Conservation (phyloP, 2,797 vertebrate species). For the Lerista edwardsae region DNA sequence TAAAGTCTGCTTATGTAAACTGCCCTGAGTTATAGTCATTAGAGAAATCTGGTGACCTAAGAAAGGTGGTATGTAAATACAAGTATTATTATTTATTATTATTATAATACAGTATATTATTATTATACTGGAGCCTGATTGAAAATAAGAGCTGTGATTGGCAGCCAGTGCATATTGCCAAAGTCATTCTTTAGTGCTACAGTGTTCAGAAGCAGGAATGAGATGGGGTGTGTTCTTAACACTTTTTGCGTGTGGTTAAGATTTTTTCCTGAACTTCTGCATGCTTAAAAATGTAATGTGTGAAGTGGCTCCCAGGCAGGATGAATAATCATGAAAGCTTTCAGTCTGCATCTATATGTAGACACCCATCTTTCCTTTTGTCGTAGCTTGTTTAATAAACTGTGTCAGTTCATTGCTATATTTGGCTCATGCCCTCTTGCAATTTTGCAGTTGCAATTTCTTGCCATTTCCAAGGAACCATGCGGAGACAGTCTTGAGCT, state of each 20-base stretch:
- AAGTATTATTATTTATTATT: too few relatives aligned
- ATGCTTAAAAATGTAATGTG: background rate
- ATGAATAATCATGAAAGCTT: background rate
- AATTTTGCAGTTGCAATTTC: too few relatives aligned
- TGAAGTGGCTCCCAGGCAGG: background rate
- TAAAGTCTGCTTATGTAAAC: too few relatives aligned
- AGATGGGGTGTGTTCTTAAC: background rate
- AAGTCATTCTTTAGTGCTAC: background rate
- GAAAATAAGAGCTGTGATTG: background rate
- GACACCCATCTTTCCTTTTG: background rate
- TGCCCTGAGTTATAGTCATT: too few relatives aligned
- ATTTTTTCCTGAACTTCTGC: background rate
- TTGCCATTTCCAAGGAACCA: background rate
- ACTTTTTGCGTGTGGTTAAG: background rate
- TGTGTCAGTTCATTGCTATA: background rate
- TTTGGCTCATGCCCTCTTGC: background rate
- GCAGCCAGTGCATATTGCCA: background rate
- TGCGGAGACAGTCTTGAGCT: background rate
- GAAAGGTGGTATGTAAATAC: too few relatives aligned
- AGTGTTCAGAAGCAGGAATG: background rate
- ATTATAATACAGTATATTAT: too few relatives aligned
- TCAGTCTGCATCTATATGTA: background rate
- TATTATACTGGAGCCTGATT: too few relatives aligned
- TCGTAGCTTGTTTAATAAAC: background rate
- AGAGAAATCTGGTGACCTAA: too few relatives aligned